Percentiles rank a stretch among this genome's conserved stretches.
Conservation (phyloP, 2,888 invertebrate genomes). For the Drosophila lacicola region DNA sequence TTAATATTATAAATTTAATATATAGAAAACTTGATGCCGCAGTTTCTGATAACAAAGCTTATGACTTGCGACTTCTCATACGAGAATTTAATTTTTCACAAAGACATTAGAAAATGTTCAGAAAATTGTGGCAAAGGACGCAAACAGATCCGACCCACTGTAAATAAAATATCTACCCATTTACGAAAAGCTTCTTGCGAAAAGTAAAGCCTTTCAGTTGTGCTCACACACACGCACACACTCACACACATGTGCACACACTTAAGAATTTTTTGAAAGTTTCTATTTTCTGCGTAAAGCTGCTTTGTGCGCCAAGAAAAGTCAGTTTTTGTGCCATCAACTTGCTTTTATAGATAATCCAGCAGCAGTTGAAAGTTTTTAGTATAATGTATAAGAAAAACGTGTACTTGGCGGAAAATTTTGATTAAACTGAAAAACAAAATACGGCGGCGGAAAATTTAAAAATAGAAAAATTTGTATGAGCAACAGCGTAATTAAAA, state of each 20-base stretch:
- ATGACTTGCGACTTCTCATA: not conserved
- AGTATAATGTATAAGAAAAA: too few relatives aligned
- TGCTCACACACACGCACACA: not conserved
- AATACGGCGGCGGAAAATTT: constrained; percentile 10
- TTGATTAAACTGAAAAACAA: constrained; percentile 12
- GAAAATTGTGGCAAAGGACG: not conserved
- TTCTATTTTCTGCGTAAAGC: constrained; percentile 2
- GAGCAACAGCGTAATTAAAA: constrained; percentile 64
- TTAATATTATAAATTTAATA: too few relatives aligned
- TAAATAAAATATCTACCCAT: constrained; percentile 14
- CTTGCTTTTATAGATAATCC: not conserved
- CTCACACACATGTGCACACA: not conserved
- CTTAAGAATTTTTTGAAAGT: not conserved
- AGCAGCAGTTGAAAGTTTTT: too few relatives aligned
- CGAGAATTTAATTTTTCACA: not conserved
- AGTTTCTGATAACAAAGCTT: not conserved
- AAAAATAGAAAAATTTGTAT: constrained; percentile 32
- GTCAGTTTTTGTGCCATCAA: not conserved
- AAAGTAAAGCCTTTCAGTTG: too few relatives aligned
- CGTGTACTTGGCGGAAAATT: not conserved
- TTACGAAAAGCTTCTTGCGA: constrained; percentile 14
- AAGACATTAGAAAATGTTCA: constrained; percentile 1
- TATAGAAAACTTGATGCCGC: not conserved
- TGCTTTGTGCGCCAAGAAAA: constrained; percentile 1
- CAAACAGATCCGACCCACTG: not conserved